Evolutionary conservation across 2,797 vertebrate genomes (phyloP).

Genomic region (Lagodon rhomboides): DNA sequence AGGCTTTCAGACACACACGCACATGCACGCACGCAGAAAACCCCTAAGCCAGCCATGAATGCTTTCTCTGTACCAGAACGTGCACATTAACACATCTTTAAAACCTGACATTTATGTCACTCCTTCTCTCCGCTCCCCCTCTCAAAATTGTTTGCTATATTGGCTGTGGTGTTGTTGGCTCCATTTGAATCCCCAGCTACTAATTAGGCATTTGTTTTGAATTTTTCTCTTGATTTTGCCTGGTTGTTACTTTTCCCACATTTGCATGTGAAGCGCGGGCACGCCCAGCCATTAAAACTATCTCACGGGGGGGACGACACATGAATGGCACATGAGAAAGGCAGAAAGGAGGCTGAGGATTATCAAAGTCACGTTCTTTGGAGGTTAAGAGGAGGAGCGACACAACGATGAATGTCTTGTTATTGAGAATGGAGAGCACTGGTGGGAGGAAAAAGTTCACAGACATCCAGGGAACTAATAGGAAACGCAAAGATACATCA

Average conservation of each 20-base stretch:
- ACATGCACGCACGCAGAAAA: conserved; percentile 16
- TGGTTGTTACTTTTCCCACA: conserved; percentile 70
- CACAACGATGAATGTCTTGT: conserved; percentile 43
- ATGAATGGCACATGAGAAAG: conserved; percentile 64
- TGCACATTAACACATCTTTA: conserved; percentile 76
- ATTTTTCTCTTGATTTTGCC: conserved; percentile 68
- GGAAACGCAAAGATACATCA: conserved; percentile 14
- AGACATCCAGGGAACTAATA: conserved; percentile 11
- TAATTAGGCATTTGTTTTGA: conserved; percentile 83
- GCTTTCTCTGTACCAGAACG: conserved; percentile 62
- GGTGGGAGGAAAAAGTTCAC: conserved; percentile 12
- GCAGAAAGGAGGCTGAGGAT: conserved; percentile 24
- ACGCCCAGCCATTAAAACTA: conserved; percentile 72
- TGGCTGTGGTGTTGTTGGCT: conserved; percentile 64
- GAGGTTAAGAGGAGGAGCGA: conserved; percentile 44
- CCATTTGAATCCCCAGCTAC: conserved; percentile 73
- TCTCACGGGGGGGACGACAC: conserved; percentile 44
- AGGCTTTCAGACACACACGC: conserved; percentile 14
- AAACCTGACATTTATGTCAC: conserved; percentile 70
- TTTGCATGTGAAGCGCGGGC: conserved; percentile 71
- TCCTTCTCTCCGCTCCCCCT: conserved; percentile 46
- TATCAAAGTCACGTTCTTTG: conserved; percentile 43
- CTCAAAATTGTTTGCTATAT: conserved; percentile 65
- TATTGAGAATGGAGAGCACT: conserved; percentile 21
- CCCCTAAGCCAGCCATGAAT: conserved; percentile 51